A percentile compares a stretch with the other conserved stretches of the same genome.
Conservation (phyloP, 2,113 vertebrate species). For the Gavialis gangeticus region DNA sequence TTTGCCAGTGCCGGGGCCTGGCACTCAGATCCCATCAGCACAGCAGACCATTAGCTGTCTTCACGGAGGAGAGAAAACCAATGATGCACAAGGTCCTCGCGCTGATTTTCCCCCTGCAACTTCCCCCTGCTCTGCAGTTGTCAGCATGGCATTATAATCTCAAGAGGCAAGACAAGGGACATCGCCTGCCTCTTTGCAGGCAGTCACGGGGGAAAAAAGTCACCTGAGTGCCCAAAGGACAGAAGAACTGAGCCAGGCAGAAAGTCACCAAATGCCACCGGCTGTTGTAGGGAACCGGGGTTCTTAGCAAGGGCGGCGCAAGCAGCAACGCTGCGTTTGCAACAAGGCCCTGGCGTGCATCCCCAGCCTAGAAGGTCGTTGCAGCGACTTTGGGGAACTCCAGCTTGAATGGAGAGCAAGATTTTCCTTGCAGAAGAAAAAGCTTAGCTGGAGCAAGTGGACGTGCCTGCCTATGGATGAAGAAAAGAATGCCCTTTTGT, state of each 20-base stretch:
- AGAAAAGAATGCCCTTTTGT: conserved; percentile 65
- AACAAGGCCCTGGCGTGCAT: not conserved
- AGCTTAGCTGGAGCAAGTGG: not conserved
- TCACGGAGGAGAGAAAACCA: not conserved
- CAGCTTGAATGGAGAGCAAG: not conserved
- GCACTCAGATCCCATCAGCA: not conserved
- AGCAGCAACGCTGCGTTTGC: not conserved
- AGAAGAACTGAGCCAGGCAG: not conserved
- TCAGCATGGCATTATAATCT: not conserved
- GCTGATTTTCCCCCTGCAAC: not conserved
- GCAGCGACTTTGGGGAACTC: not conserved
- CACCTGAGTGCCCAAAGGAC: not conserved
- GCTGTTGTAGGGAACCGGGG: not conserved
- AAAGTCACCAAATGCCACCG: not conserved
- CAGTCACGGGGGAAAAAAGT: accelerated
- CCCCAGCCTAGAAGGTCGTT: not conserved
- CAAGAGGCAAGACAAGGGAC: not conserved
- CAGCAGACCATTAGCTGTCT: too few species aligned
- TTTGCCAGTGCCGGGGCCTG: not conserved
- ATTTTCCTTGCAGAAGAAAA: not conserved
- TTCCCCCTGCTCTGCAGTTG: not conserved
- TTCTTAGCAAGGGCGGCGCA: not conserved
- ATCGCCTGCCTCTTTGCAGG: accelerated
- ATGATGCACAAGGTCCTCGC: too few species aligned
- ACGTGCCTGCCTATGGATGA: not conserved